Evolutionary conservation across 2,113 vertebrate species (phyloP), one percentile per base, ranked within the genome.

Genomic region (Eolophus roseicapilla): DNA sequence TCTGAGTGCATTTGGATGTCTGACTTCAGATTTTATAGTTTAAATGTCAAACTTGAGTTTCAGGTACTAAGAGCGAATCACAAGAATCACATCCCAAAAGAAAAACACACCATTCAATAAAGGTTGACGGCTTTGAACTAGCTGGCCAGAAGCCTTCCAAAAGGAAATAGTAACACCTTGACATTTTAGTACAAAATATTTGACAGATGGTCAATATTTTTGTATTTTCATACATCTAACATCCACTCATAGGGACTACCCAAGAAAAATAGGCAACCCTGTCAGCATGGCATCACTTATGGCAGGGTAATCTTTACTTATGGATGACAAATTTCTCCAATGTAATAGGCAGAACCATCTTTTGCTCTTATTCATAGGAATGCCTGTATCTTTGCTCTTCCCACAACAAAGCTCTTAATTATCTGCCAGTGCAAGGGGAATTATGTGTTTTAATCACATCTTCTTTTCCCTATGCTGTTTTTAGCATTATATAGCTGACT

Each of bases 361-460:
- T 87, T 75, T 71, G 10, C 15, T 64, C 10, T 73, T 37, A 59
- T 68, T 64, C 15, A 74, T 64, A 83, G 44, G 37, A 93, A 90
- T 75, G 39, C 6, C 17, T 86, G 88, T 73, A 52, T n/a, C 44
- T 75, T 86, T 82, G 20, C n/a, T 70, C 62, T 79, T 91, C 86
- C 46, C 19, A 69, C 44, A 77, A 33, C 65, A 63, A 64, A 83
- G 19, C 17, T 82, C 53, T 94, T 86, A 77, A 79, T 76, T 19
- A 57, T 73, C 88, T 82, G 14, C 5, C 3, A 6, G 28, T 86
- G 52, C 14, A 84, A 76, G 13, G 78, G 71, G 60, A 94, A 74
- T 93, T 92, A 29, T 64, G 13, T 37, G 41, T 68, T 94, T 95
- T 95, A 96, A 95, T 90, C 90, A 77, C 43, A 55, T 3, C 3